Percentiles rank a stretch among this genome's conserved stretches.
Evolutionary conservation across 1,140 invertebrate species (phyloP).

Genomic region (Heliconius melpomene): DNA sequence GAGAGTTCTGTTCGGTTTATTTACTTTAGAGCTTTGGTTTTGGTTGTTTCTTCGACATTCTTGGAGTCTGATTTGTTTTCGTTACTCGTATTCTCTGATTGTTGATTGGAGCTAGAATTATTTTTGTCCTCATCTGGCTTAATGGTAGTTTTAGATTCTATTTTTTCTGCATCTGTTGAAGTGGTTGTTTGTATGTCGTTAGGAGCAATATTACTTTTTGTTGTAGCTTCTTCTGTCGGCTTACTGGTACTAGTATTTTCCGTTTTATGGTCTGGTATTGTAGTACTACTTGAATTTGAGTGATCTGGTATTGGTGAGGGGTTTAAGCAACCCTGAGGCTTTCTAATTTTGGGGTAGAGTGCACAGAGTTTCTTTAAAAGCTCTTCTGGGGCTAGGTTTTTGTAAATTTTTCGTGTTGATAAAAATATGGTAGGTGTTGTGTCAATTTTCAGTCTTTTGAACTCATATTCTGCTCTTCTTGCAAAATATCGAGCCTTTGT

Average conservation of each 20-base stretch:
- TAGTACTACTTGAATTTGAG: not conserved
- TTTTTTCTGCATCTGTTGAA: not conserved
- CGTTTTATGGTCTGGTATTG: not conserved
- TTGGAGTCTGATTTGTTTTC: not conserved
- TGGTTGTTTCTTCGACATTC: not conserved
- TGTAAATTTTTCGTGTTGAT: slow-evolving; percentile 17
- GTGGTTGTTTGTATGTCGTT: not conserved
- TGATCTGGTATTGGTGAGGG: slow-evolving; percentile 18
- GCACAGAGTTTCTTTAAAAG: slow-evolving; percentile 28
- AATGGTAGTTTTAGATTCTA: not conserved
- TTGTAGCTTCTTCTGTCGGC: not conserved
- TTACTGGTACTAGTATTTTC: not conserved
- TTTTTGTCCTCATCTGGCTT: not conserved
- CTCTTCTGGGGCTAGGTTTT: slow-evolving; percentile 17
- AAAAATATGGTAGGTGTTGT: slow-evolving; percentile 34
- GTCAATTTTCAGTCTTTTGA: slow-evolving; percentile 33
- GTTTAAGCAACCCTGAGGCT: slow-evolving; percentile 26
- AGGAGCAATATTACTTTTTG: not conserved
- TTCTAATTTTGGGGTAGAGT: not conserved
- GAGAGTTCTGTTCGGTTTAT: no score
- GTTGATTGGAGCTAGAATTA: not conserved
- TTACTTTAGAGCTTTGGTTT: not conserved
- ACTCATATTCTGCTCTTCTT: slow-evolving; percentile 32
- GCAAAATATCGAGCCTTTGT: slow-evolving; percentile 31
- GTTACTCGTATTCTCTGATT: not conserved